phyloP scores from a whole-genome alignment of 2,797 vertebrate genomes.

The Pipistrellus pygmaeus region DNA sequence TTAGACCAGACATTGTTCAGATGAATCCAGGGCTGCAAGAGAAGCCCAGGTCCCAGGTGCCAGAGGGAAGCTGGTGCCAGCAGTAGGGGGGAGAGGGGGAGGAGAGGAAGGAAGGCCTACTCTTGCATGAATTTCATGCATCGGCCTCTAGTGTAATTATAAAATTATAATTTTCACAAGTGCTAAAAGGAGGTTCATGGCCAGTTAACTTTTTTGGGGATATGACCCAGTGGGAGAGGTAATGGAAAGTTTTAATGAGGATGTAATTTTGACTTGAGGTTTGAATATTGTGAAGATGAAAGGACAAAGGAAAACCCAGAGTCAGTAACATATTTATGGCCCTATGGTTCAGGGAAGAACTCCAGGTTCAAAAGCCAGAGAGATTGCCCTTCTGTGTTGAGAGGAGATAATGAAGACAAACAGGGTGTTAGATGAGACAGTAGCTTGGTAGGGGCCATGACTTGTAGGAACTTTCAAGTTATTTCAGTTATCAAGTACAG shows the following conservation, averaged over 20 bases:
- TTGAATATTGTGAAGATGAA: not conserved
- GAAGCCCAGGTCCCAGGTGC: too few species aligned
- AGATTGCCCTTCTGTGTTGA: not conserved
- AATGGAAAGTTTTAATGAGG: not conserved
- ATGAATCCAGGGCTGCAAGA: too few species aligned
- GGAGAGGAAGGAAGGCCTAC: too few species aligned
- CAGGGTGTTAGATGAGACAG: not conserved
- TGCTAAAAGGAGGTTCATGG: not conserved
- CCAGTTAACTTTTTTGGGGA: not conserved
- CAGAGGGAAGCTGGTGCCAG: too few species aligned
- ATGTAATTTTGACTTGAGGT: not conserved
- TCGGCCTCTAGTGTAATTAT: not conserved
- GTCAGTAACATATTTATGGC: not conserved
- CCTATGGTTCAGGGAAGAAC: not conserved
- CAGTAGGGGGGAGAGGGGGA: too few species aligned
- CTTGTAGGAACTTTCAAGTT: not conserved
- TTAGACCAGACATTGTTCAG: too few species aligned
- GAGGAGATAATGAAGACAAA: not conserved
- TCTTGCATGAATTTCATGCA: too few species aligned
- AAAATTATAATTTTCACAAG: not conserved
- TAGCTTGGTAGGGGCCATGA: not conserved
- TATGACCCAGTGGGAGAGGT: not conserved
- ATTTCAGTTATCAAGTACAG: not conserved
- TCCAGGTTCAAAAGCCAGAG: not conserved
- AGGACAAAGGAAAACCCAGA: not conserved